Evolutionary conservation across 2,113 vertebrate genomes (phyloP).

Genomic region (Nothocercus julius): DNA sequence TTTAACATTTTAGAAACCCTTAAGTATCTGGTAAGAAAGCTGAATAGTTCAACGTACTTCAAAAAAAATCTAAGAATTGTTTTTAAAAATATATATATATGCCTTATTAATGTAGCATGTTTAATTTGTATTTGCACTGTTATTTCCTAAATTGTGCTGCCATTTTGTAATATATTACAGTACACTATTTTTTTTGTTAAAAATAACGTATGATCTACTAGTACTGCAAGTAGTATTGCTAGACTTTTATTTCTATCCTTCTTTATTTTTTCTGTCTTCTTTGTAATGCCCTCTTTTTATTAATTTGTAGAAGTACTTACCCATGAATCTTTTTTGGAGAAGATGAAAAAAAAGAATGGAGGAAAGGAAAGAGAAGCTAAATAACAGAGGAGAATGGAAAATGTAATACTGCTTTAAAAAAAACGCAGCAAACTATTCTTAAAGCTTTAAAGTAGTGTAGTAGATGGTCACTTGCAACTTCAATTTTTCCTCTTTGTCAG

Average conservation of each 20-base stretch:
- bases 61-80: neutral
- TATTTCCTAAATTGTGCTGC: neutral
- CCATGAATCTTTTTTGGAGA: neutral
- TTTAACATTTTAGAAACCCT: neutral
- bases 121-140: neutral
- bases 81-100: neutral
- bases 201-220: neutral
- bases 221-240: neutral
- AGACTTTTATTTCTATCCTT: neutral
- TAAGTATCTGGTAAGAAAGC: neutral
- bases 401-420: neutral
- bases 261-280: neutral
- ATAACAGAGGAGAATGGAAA: neutral
- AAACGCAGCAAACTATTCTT: neutral
- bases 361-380: neutral
- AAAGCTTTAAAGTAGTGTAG: neutral
- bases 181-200: neutral
- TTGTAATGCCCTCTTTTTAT: neutral
- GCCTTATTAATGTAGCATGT: neutral
- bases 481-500: neutral
- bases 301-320: neutral
- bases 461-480: neutral
- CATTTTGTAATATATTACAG: neutral
- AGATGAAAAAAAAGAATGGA: neutral
- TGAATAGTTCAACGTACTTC: neutral